Base-by-base conservation (phyloP, 37 sponge, comb jelly and placozoan species). In the Hexactinellida sp. region DNA sequence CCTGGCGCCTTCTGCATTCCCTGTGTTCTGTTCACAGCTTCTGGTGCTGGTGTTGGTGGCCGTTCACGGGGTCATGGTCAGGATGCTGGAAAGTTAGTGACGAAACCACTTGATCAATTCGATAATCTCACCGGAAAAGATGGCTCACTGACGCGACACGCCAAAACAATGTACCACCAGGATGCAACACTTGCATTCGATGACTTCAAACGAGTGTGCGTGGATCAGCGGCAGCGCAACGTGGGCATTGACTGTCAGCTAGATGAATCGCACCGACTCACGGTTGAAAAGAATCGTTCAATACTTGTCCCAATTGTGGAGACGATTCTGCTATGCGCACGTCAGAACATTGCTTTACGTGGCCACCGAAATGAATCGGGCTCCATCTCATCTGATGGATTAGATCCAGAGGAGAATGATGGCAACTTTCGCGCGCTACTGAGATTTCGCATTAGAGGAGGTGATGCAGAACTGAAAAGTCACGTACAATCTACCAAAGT, bases 391-490 rank as follows among this genome's bases (percentile, higher is more conserved):
- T 24, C 35, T 39, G 16, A 24, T 25, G 85, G 85, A 10, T 13
- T 34, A 38, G 85, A 84, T 0, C 85, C 85, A 19, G 41, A 24
- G 37, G 35, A 0, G 28, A 84, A 84, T 84, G 85, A 84, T 84
- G 85, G 85, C 16, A 84, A 84, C 35, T 84, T 84, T 32, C 41
- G 85, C 19, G 85, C 85, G 25, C 30, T 32, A 23, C 52, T 84
- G 41, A 37, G 85, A 38, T 24, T 84, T n/a, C 39, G 85, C 30
- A 84, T 84, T n/a, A 84, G 85, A 38, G 10, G 52, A 38, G 85
- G 85, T 38, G 85, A 84, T 39, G 52, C 34, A 39, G 52, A 39
- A 25, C 85, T 84, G 24, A 38, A 38, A 51, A 84, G 38, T 25
- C 85, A 84, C 35, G 39, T 39, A 5, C 24, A 38, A 37, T 32